Evolutionary conservation across 2,797 vertebrate species (phyloP).

Genomic region (Pampus argenteus): DNA sequence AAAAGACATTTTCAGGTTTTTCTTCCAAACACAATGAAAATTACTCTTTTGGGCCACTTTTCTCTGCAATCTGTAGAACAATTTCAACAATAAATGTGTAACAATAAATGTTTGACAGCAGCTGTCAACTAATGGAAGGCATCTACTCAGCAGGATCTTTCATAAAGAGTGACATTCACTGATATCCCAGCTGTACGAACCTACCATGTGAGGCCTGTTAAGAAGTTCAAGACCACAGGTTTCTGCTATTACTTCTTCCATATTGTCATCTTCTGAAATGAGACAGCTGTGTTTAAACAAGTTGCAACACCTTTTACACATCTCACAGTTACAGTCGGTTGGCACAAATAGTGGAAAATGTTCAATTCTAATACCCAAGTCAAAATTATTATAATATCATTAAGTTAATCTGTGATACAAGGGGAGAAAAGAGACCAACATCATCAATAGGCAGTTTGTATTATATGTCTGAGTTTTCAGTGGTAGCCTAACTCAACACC

Average conservation of each 20-base stretch:
- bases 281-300: constrained; percentile 18
- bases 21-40: neutral
- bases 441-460: neutral
- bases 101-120: neutral
- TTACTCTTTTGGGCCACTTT: neutral
- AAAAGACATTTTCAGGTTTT: neutral
- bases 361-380: neutral
- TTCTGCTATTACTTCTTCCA: constrained; percentile 85
- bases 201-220: constrained; percentile 68
- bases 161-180: neutral
- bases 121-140: no score
- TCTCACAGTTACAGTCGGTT: neutral
- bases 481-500: neutral
- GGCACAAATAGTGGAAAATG: neutral
- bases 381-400: neutral
- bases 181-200: neutral
- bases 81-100: neutral
- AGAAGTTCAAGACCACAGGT: constrained; percentile 86
- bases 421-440: no score
- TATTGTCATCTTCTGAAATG: constrained; percentile 75
- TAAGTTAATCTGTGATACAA: neutral
- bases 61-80: neutral
- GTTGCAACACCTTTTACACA: neutral
- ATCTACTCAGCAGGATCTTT: neutral
- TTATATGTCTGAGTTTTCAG: neutral